A percentile compares a stretch with the other conserved stretches of the same genome.
Evolutionary conservation across 2,888 invertebrate genomes (phyloP).

Genomic region (Omphaloscelis lunosa): DNA sequence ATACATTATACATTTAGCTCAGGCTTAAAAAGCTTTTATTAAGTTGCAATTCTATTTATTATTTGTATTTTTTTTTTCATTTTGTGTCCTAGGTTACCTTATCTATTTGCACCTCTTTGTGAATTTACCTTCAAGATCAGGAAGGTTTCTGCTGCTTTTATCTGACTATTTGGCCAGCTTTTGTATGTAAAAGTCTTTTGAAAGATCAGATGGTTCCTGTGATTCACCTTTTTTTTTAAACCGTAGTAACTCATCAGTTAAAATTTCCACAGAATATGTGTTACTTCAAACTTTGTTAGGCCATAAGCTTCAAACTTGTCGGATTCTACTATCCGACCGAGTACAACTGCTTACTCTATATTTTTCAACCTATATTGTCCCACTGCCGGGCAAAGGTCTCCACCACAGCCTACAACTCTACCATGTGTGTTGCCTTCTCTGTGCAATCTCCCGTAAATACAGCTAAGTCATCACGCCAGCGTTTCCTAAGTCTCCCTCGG

Average conservation of each 20-base stretch:
- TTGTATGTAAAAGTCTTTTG: background rate
- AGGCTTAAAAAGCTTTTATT: background rate
- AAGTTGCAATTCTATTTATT: background rate
- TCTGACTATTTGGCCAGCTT: no score
- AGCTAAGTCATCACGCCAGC: no score
- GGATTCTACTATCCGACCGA: background rate
- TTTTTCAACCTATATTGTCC: no score
- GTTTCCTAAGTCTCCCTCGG: no score
- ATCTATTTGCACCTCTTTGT: background rate
- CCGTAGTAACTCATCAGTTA: no score
- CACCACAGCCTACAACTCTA: no score
- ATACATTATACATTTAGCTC: background rate
- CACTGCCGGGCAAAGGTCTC: no score
- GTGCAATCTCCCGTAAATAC: no score
- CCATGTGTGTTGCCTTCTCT: no score
- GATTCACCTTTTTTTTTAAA: background rate
- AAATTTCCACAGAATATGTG: no score
- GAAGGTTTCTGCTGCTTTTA: background rate
- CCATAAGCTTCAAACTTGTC: background rate
- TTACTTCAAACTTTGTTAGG: background rate
- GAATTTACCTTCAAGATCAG: background rate
- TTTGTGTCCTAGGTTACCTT: background rate
- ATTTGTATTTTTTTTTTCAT: background rate
- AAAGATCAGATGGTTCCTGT: background rate
- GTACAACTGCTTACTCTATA: no score